phyloP scores from a whole-genome alignment of 2,888 invertebrate species.

The Chrysolina americana region DNA sequence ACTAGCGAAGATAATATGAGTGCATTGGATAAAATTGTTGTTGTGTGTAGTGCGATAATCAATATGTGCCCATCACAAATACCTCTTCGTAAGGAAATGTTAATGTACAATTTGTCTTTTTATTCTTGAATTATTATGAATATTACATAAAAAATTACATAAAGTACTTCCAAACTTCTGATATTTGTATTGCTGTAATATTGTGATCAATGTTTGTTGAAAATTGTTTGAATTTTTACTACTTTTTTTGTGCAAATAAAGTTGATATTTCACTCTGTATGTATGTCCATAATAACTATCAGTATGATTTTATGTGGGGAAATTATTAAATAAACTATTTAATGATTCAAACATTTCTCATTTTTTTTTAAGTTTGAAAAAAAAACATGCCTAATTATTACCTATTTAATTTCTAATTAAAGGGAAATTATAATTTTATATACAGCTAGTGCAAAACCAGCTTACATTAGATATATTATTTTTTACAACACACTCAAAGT shows the following conservation, averaged over 20 bases:
- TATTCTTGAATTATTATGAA: neutral
- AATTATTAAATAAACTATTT: too few relatives aligned
- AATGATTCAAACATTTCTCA: neutral
- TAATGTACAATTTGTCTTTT: neutral
- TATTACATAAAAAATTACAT: neutral
- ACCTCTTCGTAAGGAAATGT: neutral
- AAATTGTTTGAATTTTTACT: too few relatives aligned
- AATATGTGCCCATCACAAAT: neutral
- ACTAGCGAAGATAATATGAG: neutral
- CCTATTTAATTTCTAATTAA: slow-evolving; percentile 1
- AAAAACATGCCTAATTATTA: neutral
- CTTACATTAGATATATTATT: neutral
- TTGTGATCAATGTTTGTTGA: neutral
- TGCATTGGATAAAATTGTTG: neutral
- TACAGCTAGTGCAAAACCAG: neutral
- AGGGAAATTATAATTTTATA: neutral
- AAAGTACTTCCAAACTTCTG: neutral
- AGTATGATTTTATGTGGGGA: too few relatives aligned
- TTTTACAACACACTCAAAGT: neutral
- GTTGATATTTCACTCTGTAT: too few relatives aligned
- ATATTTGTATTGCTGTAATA: neutral
- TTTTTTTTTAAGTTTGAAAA: neutral
- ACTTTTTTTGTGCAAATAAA: too few relatives aligned
- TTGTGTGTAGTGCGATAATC: neutral
- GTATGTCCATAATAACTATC: too few relatives aligned